These are phyloP conservation scores for Syngnathus typhle DNA, from an alignment of 2,113 vertebrate genomes.

Conservation along the genomic window DNA sequence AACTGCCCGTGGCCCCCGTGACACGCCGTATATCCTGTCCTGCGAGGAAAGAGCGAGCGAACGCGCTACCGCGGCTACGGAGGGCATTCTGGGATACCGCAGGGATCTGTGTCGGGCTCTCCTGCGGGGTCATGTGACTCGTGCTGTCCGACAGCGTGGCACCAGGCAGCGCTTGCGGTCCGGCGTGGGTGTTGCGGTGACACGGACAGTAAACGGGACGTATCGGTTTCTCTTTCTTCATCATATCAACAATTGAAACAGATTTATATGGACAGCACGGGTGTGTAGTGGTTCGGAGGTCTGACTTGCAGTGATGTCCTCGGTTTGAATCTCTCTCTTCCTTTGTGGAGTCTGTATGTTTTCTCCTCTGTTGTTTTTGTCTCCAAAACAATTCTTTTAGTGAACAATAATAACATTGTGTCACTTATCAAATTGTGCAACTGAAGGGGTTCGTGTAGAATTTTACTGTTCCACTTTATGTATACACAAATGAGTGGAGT, in stretches of 20 bases:
- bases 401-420: too few species aligned
- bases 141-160: conserved; percentile 57
- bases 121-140: conserved; percentile 59
- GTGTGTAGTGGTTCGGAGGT: background rate
- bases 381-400: too few species aligned
- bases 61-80: conserved; percentile 11
- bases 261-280: background rate
- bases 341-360: background rate
- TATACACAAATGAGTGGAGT: too few species aligned
- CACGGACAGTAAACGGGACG: conserved; percentile 46
- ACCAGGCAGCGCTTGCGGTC: conserved; percentile 61
- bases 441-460: too few species aligned
- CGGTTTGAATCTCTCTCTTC: background rate
- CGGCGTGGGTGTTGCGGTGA: conserved; percentile 53
- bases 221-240: conserved; percentile 49
- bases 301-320: background rate
- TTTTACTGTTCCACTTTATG: too few species aligned
- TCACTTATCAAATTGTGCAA: too few species aligned
- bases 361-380: too few species aligned
- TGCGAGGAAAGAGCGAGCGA: conserved; percentile 17
- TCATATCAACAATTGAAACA: background rate
- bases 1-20: conserved; percentile 43
- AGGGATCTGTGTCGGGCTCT: conserved; percentile 50
- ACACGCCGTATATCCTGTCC: conserved; percentile 51
- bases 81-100: conserved; percentile 44